Evolutionary conservation across 2,888 invertebrate species (phyloP), one percentile per base, ranked within the genome.

Genomic region (Argyra leucocephala): DNA sequence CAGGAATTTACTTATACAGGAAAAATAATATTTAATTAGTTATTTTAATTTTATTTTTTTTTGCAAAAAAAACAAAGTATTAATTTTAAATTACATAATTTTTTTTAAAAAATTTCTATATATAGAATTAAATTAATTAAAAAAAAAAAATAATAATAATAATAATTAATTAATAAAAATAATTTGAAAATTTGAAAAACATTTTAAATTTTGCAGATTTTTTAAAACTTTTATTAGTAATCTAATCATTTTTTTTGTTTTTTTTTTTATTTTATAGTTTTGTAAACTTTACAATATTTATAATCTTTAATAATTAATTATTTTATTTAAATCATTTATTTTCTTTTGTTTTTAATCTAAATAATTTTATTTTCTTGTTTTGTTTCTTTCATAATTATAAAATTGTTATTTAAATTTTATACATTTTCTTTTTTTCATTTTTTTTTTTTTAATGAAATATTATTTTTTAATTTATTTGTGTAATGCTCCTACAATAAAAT

Each of bases 151-250:
- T 9, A 37, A 15, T 37, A 6, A 26, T 10, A 31, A 10, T 31
- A 31, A 31, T 10, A 10, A 31, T 31, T 10, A 31, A 31, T 31
- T 31, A 31, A 31, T 31, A 10, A 31, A 31, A 31, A 31, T 10
- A 31, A 31, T 31, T n/a, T n/a, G n/a, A n/a, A n/a, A n/a, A n/a
- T n/a, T n/a, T n/a, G n/a, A n/a, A 31, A 31, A 31, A 31, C 31
- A 31, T 31, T 48, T n/a, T 48, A 18, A 5, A 18, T 48, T 48
- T 15, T 48, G 48, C 48, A 48, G 48, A 48, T 48, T 48, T 48
- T 48, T 48, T 48, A 48, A 48, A 48, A 48, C 48, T 48, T 48
- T 48, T 48, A 48, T 48, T 48, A 48, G 48, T 48, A 48, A 48
- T 48, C 48, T 48, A 48, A 48, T 48, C 48, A 48, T 48, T 48